phyloP scores from a whole-genome alignment of 2,797 vertebrate genomes.

The Myiotriccus ornatus region DNA sequence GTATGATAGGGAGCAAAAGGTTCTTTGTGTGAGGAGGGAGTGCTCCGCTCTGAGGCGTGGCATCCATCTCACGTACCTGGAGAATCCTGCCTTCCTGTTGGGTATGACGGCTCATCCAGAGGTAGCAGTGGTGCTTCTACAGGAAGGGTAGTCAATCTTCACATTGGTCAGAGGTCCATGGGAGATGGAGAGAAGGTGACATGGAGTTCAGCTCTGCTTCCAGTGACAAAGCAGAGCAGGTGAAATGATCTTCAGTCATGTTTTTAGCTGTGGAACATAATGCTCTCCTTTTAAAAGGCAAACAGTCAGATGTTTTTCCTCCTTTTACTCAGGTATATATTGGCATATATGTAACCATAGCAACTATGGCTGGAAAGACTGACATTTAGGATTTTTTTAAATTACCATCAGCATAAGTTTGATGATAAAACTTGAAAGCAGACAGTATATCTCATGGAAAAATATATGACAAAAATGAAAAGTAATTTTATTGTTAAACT shows the following conservation, averaged over 20 bases:
- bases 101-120: background rate
- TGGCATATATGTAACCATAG: slow-evolving; percentile 44
- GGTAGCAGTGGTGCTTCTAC: background rate
- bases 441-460: background rate
- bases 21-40: background rate
- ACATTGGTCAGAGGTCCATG: background rate
- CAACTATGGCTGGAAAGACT: slow-evolving; percentile 3
- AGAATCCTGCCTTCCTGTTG: background rate
- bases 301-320: background rate
- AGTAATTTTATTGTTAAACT: slow-evolving; percentile 24
- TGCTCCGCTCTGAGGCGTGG: background rate
- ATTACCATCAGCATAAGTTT: slow-evolving; percentile 9
- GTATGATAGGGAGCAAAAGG: background rate
- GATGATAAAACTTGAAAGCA: slow-evolving; percentile 18
- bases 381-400: slow-evolving; percentile 31
- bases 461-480: slow-evolving; percentile 17
- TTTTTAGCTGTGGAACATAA: background rate
- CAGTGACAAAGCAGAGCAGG: background rate
- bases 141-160: background rate
- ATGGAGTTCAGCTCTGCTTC: background rate
- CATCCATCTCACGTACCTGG: too few relatives aligned
- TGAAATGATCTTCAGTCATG: background rate
- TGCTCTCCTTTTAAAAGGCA: background rate
- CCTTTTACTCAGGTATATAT: slow-evolving; percentile 17
- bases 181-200: background rate